Percentiles rank a stretch among this genome's conserved stretches.
Evolutionary conservation across 1,140 invertebrate genomes (phyloP).

Genomic region (Trichogramma pretiosum): DNA sequence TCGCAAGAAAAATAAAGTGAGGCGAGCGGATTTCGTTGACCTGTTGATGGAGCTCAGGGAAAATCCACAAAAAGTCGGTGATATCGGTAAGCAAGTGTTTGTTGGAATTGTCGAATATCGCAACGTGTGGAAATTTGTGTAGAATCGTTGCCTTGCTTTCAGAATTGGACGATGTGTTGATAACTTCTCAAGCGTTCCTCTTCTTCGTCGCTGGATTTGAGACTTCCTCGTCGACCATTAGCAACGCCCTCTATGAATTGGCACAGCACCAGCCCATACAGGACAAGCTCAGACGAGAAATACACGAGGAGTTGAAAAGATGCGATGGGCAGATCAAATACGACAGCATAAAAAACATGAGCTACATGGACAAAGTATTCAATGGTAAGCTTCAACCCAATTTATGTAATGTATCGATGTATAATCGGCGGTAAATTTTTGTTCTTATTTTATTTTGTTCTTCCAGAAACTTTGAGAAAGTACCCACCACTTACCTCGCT

Average conservation of each 20-base stretch:
- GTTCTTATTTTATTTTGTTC: conserved; percentile 12
- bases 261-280: conserved; percentile 61
- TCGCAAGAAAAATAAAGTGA: conserved; percentile 39
- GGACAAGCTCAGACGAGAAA: conserved; percentile 54
- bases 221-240: conserved; percentile 63
- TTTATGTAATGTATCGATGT: conserved; percentile 33
- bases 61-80: conserved; percentile 20
- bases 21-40: conserved; percentile 53
- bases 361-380: conserved; percentile 55
- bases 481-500: conserved; percentile 46
- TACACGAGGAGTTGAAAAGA: conserved; percentile 43
- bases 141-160: conserved; percentile 19
- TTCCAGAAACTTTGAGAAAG: conserved; percentile 46
- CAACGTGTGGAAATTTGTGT: not conserved
- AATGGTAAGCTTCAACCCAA: no score
- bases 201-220: conserved; percentile 71
- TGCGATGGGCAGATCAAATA: conserved; percentile 49
- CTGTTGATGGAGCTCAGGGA: conserved; percentile 48
- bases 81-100: conserved; percentile 31
- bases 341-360: conserved; percentile 52
- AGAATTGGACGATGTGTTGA: conserved; percentile 49
- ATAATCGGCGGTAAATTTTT: conserved; percentile 17
- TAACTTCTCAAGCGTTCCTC: conserved; percentile 58
- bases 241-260: conserved; percentile 58
- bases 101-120: conserved; percentile 11